phyloP scores from a whole-genome alignment of 1,140 invertebrate genomes.

The Drosophila tristis region DNA sequence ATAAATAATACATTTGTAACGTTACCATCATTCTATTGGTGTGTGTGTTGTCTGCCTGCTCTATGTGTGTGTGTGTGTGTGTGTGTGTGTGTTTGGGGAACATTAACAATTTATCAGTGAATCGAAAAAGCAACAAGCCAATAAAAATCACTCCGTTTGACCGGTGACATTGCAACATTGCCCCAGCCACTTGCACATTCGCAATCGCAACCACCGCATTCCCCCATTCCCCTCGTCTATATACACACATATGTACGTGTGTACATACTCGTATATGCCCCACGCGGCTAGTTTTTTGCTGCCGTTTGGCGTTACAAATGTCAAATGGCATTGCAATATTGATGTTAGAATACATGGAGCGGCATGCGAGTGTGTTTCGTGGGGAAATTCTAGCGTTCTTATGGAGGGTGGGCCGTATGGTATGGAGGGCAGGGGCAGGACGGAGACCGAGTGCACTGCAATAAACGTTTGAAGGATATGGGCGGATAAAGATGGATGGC shows the following conservation, averaged over 20 bases:
- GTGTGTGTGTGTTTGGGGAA: slow-evolving; percentile 45
- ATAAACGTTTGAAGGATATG: no score
- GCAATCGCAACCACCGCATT: not conserved
- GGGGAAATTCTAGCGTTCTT: not conserved
- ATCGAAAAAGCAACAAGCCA: slow-evolving; percentile 79
- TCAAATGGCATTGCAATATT: slow-evolving; percentile 66
- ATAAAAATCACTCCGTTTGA: slow-evolving; percentile 80
- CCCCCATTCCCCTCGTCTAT: not conserved
- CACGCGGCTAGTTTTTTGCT: slow-evolving; percentile 4
- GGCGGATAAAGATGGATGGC: no score
- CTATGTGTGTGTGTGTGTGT: not conserved
- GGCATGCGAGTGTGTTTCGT: slow-evolving; percentile 16
- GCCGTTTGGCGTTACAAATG: slow-evolving; percentile 44
- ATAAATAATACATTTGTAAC: slow-evolving; percentile 80
- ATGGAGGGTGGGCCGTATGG: no score
- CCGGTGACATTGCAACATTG: slow-evolving; percentile 57
- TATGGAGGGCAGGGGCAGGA: no score
- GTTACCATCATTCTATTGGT: slow-evolving; percentile 34
- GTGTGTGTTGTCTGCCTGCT: no score
- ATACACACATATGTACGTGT: no score
- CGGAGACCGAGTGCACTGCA: no score
- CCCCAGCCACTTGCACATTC: slow-evolving; percentile 1
- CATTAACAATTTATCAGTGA: slow-evolving; percentile 79
- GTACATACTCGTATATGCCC: no score
- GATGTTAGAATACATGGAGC: slow-evolving; percentile 54